Evolutionary conservation across 23 tunicate species (phyloP), one percentile per base, ranked within the genome.

Genomic region (Clavelina lepadiformis): DNA sequence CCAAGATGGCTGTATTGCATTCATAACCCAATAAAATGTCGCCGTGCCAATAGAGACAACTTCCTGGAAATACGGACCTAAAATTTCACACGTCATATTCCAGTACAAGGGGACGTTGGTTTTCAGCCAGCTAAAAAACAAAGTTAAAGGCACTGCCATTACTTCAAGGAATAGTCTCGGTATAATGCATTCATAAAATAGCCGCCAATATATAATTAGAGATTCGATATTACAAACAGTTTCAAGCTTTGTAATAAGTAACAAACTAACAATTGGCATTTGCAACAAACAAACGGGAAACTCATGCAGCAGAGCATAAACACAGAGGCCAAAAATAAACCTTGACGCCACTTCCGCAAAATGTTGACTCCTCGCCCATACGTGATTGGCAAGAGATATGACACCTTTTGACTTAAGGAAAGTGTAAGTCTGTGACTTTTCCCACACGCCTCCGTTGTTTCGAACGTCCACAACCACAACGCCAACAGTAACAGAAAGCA

Each of bases 381-480:
- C 28, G 38, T 64, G 55, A 20, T 29, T 25, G 45, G 57, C 28
- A 23, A 71, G 31, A 26, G 67, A 11, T 0, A 80, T 38, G 28
- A 66, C 34, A 3, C 89, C 89, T 21, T 58, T 82, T 20, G 61
- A 24, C 20, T 82, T 57, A 35, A 82, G 31, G 51, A 58, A 54
- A 8, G 23, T 46, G 52, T 72, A 82, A 21, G 89, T 72, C 25
- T 28, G 33, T 11, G 80, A 54, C 30, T 72, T 64, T 20, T 72
- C 49, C 67, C 78, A 67, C 5, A 56, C 68, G 33, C 72, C 72
- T 3, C 78, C 87, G 33, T 71, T 65, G 38, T 46, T 5, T 36
- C 36, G 33, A 15, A 80, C 72, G 63, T 80, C 87, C 24, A 50
- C 52, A 21, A 53, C 13, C 15, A 80, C 56, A 34, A 80, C 20